A percentile compares a stretch with the other conserved stretches of the same genome.
Evolutionary conservation across 2,888 invertebrate genomes (phyloP).

Genomic region (Antheraea assamensis): DNA sequence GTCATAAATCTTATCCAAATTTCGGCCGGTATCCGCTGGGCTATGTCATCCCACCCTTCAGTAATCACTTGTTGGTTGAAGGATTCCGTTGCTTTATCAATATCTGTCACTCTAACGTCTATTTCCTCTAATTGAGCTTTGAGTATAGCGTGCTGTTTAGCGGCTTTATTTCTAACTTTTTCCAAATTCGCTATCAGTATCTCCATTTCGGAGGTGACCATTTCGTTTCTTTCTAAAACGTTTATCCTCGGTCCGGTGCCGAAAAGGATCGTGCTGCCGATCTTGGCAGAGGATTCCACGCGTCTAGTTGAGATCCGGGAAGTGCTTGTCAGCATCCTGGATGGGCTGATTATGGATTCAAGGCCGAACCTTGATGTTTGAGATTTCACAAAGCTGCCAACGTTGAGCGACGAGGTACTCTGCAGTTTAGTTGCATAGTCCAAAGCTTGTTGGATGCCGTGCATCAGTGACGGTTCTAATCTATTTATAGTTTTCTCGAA

Average conservation of each 20-base stretch:
- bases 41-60: constrained; percentile 80
- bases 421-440: constrained; percentile 63
- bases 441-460: constrained; percentile 69
- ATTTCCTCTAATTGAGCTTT: constrained; percentile 82
- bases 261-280: constrained; percentile 59
- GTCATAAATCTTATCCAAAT: constrained; percentile 82
- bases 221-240: constrained; percentile 74
- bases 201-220: constrained; percentile 77
- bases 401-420: constrained; percentile 48
- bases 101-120: constrained; percentile 73
- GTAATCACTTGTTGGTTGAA: constrained; percentile 79
- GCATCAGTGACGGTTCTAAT: constrained; percentile 69
- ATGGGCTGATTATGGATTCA: constrained; percentile 54
- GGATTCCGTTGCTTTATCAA: constrained; percentile 66
- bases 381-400: constrained; percentile 57
- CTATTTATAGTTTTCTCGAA: constrained; percentile 73
- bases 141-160: constrained; percentile 63
- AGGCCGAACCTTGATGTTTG: constrained; percentile 53
- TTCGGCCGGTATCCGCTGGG: constrained; percentile 84
- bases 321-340: constrained; percentile 50
- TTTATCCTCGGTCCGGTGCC: constrained; percentile 73
- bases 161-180: constrained; percentile 52
- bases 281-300: constrained; percentile 62
- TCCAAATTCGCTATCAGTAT: constrained; percentile 58
- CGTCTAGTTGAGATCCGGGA: constrained; percentile 54